Evolutionary conservation across 2,888 invertebrate genomes (phyloP).

Genomic region (Sthenelais limicola): DNA sequence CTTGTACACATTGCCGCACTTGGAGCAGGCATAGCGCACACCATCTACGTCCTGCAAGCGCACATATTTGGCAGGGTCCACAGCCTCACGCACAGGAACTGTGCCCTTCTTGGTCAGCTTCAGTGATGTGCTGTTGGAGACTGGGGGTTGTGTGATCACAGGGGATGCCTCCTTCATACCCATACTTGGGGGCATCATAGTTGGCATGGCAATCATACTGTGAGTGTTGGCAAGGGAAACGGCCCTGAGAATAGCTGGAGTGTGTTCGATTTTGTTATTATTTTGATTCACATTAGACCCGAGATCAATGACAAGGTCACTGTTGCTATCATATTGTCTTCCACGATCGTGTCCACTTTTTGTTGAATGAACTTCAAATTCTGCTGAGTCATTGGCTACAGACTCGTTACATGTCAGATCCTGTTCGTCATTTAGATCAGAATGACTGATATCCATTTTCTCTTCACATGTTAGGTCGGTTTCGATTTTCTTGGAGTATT

Average conservation of each 20-base stretch:
- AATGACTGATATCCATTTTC: slow-evolving; percentile 22
- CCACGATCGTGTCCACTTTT: not conserved
- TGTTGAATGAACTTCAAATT: not conserved
- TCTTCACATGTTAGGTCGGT: not conserved
- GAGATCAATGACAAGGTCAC: slow-evolving; percentile 10
- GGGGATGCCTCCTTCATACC: slow-evolving; percentile 4
- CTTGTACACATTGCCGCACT: slow-evolving; percentile 72
- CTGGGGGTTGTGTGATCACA: not conserved
- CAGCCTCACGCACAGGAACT: slow-evolving; percentile 59
- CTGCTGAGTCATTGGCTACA: slow-evolving; percentile 31
- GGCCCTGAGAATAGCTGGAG: slow-evolving; percentile 18
- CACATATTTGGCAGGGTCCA: slow-evolving; percentile 68
- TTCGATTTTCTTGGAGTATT: not conserved
- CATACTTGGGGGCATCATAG: slow-evolving; percentile 19
- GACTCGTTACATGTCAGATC: slow-evolving; percentile 23
- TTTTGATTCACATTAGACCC: slow-evolving; percentile 7
- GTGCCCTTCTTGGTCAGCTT: slow-evolving; percentile 40
- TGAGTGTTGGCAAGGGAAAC: slow-evolving; percentile 24
- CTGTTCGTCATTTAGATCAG: not conserved
- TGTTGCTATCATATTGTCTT: not conserved
- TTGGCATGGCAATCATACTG: slow-evolving; percentile 22
- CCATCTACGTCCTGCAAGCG: slow-evolving; percentile 67
- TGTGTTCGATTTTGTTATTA: not conserved
- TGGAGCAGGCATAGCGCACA: slow-evolving; percentile 71
- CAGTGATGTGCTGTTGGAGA: not conserved